Percentiles rank a stretch among this genome's conserved stretches.
Conservation (phyloP, 2,797 vertebrate genomes). For the Enoplosus armatus region DNA sequence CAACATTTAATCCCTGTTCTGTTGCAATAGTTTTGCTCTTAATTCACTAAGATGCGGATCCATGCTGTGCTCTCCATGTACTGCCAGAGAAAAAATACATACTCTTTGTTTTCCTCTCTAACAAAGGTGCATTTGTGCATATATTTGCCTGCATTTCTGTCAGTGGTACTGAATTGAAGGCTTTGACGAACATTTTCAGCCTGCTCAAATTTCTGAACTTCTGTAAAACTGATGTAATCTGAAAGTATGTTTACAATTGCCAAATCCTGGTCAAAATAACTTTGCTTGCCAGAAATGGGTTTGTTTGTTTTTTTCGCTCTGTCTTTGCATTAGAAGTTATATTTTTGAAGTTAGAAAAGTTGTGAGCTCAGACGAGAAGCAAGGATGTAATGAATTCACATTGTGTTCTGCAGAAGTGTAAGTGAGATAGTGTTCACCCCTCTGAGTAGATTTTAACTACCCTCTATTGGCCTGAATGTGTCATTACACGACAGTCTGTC, state of each 20-base stretch:
- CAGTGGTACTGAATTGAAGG: slow-evolving; percentile 21
- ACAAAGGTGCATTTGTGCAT: slow-evolving; percentile 55
- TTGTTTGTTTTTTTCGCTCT: background rate
- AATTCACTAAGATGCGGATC: slow-evolving; percentile 48
- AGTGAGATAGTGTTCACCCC: slow-evolving; percentile 28
- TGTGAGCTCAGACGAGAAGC: background rate
- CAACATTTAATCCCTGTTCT: slow-evolving; percentile 57
- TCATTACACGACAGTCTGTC: slow-evolving; percentile 73
- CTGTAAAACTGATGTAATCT: slow-evolving; percentile 3
- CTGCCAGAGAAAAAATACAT: slow-evolving; percentile 14
- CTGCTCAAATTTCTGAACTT: slow-evolving; percentile 3
- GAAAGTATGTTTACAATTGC: background rate
- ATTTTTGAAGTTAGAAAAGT: background rate
- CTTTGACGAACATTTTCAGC: slow-evolving; percentile 32
- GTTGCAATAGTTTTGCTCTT: slow-evolving; percentile 46
- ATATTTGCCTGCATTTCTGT: slow-evolving; percentile 43
- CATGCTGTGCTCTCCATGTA: slow-evolving; percentile 17
- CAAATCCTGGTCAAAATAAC: background rate
- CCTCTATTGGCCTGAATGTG: slow-evolving; percentile 82
- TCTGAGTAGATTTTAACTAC: slow-evolving; percentile 77
- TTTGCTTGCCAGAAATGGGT: background rate
- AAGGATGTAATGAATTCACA: slow-evolving; percentile 2
- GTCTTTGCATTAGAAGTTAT: background rate
- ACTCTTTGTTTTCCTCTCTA: slow-evolving; percentile 37
- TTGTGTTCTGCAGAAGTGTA: slow-evolving; percentile 11